phyloP scores from a whole-genome alignment of 2,888 invertebrate species.

The Phalera bucephala region DNA sequence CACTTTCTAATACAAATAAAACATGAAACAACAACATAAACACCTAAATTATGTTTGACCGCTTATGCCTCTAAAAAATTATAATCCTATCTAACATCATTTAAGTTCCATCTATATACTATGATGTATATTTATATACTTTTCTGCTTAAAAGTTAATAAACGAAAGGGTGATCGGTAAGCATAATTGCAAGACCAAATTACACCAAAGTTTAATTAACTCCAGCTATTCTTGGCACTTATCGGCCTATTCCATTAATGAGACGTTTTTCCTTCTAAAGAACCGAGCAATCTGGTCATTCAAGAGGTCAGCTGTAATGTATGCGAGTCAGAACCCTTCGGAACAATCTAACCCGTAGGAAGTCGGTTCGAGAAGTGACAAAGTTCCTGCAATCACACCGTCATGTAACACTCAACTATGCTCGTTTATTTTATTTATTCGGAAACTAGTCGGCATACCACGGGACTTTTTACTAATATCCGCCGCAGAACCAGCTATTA shows the following conservation, averaged over 20 bases:
- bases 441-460: slow-evolving; percentile 14
- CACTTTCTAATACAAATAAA: too few relatives aligned
- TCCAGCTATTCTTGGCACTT: slow-evolving; percentile 7
- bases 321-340: slow-evolving; percentile 48
- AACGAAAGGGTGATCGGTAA: slow-evolving; percentile 5
- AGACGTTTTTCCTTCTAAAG: slow-evolving; percentile 18
- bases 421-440: slow-evolving; percentile 1
- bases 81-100: too few relatives aligned
- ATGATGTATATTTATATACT: too few relatives aligned
- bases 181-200: slow-evolving; percentile 15
- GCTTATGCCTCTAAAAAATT: too few relatives aligned
- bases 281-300: slow-evolving; percentile 20
- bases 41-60: too few relatives aligned
- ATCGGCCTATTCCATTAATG: slow-evolving; percentile 13
- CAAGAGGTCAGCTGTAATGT: slow-evolving; percentile 46
- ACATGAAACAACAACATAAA: too few relatives aligned
- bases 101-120: too few relatives aligned
- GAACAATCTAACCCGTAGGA: slow-evolving; percentile 52
- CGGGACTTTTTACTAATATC: slow-evolving; percentile 23
- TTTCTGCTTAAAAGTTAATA: too few relatives aligned
- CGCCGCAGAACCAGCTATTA: slow-evolving; percentile 9
- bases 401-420: slow-evolving; percentile 16
- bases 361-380: slow-evolving; percentile 43
- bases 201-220: slow-evolving; percentile 24
- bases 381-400: slow-evolving; percentile 42